phyloP scores from a whole-genome alignment of 30 jellyfish, hydroid and myxozoan genomes.

The Chironex yamaguchii region DNA sequence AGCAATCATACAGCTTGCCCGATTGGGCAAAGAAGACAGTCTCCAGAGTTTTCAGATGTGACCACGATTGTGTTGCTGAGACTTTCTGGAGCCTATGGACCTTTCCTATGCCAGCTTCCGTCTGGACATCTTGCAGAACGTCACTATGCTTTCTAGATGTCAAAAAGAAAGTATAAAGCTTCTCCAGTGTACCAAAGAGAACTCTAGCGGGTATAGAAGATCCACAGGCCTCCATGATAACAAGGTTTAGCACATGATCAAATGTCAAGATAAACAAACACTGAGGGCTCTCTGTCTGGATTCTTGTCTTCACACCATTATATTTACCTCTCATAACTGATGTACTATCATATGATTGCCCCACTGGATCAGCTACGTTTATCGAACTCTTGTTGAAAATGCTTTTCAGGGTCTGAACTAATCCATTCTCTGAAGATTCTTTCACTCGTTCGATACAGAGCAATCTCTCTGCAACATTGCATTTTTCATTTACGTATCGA shows the following conservation, averaged over 20 bases:
- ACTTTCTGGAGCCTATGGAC: conserved; percentile 54
- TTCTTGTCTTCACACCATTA: conserved; percentile 44
- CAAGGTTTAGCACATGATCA: conserved; percentile 64
- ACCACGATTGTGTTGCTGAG: conserved; percentile 53
- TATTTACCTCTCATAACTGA: conserved; percentile 63
- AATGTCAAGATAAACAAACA: conserved; percentile 62
- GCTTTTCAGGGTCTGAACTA: conserved; percentile 12
- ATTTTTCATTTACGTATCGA: conserved; percentile 38
- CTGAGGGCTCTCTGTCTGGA: conserved; percentile 64
- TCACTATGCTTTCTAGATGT: conserved; percentile 57
- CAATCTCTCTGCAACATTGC: conserved; percentile 33
- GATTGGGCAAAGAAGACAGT: too few relatives aligned
- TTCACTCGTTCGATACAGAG: conserved; percentile 51
- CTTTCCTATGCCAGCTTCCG: conserved; percentile 32
- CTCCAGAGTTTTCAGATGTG: too few relatives aligned
- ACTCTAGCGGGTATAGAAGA: conserved; percentile 36
- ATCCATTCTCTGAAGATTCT: conserved; percentile 67
- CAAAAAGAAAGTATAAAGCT: conserved; percentile 49
- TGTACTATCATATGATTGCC: conserved; percentile 71
- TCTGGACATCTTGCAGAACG: conserved; percentile 57
- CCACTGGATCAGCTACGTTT: conserved; percentile 43
- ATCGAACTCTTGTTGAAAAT: conserved; percentile 21
- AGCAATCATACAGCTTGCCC: too few relatives aligned
- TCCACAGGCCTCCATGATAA: conserved; percentile 72
- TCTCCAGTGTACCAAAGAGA: conserved; percentile 57